Base-by-base conservation (phyloP, 2,113 vertebrate genomes). In the Marcusenius ussheri region DNA sequence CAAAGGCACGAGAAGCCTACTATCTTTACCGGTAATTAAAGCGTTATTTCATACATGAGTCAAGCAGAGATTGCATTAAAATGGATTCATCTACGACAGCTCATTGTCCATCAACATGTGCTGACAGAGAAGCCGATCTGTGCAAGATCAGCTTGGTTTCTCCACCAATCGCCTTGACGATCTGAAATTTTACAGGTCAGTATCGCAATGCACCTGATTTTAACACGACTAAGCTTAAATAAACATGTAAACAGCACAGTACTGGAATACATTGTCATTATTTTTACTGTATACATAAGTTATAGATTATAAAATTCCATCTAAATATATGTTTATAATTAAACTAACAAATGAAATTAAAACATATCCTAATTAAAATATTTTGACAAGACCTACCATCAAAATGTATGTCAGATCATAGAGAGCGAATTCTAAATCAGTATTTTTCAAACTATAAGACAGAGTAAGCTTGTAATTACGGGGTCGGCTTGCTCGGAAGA, bases 91-190 rank as follows among this genome's bases (percentile, higher is more conserved):
- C 62, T 70, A 42, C 86, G 19, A 77, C 85, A n/a, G 53, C 51
- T 84, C 56, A 39, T 74, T 84, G 88, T 35, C 49, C 50, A 89
- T 53, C n/a, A 83, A 47, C 58, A 84, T 17, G 5, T 49, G 51
- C 89, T 45, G 51, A 74, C 56, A 83, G 90, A 88, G 46, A 90
- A 91, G 91, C 80, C 50, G n/a, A 47, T 58, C 42, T 51, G 39
- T 1, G 15, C n/a, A 31, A 5, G 66, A 47, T 27, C 5, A 39
- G 35, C 74, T n/a, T 88, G 90, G 53, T 89, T 83, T 58, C 51
- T 66, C 56, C 50, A 42, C 88, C 74, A 77, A 77, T 35, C 74
- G 1, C 35, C 74, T 39, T 77, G 31, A 3, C 15, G 2, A n/a
- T 39, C 74, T 77, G 35, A 42, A 77, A 77, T 77, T 42, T 39